Evolutionary conservation across 2,888 invertebrate species (phyloP), one percentile per base, ranked within the genome.

Genomic region (Trissonchulus latispiculum): DNA sequence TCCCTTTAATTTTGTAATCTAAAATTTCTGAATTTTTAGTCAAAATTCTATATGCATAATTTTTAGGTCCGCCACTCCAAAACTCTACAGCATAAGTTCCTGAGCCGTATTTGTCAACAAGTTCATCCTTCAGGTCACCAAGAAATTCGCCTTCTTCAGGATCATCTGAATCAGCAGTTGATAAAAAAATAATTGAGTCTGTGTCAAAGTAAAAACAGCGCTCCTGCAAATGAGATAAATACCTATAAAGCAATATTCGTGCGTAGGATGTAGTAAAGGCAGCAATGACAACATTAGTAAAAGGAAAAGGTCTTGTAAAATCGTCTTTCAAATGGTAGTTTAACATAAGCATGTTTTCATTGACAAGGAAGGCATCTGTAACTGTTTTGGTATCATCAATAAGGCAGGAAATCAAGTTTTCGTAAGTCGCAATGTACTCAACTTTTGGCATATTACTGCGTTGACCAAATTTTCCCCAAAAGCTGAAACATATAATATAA

Each of bases 151-250:
- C 31, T n/a, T 64, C 66, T 15, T 18, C 8, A 32, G 28, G 28
- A 32, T 64, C 66, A 33, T 8, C 8, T 64, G 8, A 15, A 8
- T 64, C 35, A 15, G 66, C 18, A 8, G 8, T 64, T 18, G 32
- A 15, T 33, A 15, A 15, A 64, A 15, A 64, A 8, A 64, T 18
- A 18, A 64, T n/a, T 15, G 15, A 15, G n/a, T 64, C 66, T 15
- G 84, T 84, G 70, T 84, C 83, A 68, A 76, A 82, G 75, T 84
- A 83, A 15, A 84, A 70, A 15, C 80, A 80, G 18, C 80, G 67
- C 36, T 77, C 71, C 2, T 76, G 78, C 2, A 84, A 74, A 29
- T 72, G 72, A 3, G 83, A 78, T 1, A 84, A 74, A 33, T 80
- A 80, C 1, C 72, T 70, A 73, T 82, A 83, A 0, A 84, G 75